Evolutionary conservation across 2,888 invertebrate species (phyloP), one percentile per base, ranked within the genome.

Genomic region (Acanthopleura granulata): DNA sequence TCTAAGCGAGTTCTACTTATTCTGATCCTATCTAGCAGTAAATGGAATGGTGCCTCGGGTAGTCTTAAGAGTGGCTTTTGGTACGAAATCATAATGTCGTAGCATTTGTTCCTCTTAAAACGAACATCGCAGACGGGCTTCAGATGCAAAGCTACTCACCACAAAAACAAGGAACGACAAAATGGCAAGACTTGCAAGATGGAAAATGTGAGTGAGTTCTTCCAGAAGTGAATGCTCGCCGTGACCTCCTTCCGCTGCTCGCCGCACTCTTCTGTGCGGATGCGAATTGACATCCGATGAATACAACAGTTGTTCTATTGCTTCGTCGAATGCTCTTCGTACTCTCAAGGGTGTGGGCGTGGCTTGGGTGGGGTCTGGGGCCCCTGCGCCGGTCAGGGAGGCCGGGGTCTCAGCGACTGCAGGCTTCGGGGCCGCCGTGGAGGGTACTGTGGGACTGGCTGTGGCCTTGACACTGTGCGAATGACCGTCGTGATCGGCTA

Each of bases 121-220:
- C n/a, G n/a, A n/a, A n/a, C n/a, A n/a, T n/a, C 3, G 40, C 40
- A 40, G 9, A 72, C 6, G 6, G 18, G 22, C 49, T 40, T 40
- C 40, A 40, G n/a, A n/a, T n/a, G 57, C 16, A 27, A 50, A 14
- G 69, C 12, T 49, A 75, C 78, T 51, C 76, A 86, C 86, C 85
- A 86, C 87, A 57, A 84, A 50, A 15, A 87, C 75, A 25, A 87
- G 79, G 16, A 82, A 72, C 0, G 86, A 87, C n/a, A 87, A 74
- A 40, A 87, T 84, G 14, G 81, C 83, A 83, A 87, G 79, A 51
- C 86, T 85, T 0, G 82, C 85, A 11, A 88, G 80, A 72, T 87
- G 87, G 62, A 85, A 88, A 25, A 80, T 76, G 73, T 88, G 87
- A 0, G 86, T 87, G 40, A 88, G 79, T 27, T 85, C 84, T 49